These are phyloP conservation scores for Pycnonotus jocosus DNA, from an alignment of 2,113 vertebrate genomes.

Conservation along the genomic window DNA sequence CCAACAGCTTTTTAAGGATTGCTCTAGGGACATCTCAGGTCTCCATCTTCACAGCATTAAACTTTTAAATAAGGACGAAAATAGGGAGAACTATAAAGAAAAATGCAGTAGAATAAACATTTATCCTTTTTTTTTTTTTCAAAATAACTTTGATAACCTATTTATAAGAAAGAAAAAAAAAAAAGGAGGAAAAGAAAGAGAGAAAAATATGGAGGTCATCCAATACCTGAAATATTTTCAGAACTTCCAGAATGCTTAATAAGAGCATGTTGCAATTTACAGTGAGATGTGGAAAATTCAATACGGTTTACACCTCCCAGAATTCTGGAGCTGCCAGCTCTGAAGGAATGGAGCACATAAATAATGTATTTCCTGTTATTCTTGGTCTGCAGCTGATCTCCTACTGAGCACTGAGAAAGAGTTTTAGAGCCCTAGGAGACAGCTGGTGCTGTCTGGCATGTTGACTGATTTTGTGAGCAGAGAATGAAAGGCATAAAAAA, in stretches of 20 bases:
- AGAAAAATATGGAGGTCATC: background rate
- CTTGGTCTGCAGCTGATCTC: constrained; percentile 26
- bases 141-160: background rate
- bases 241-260: constrained; percentile 24
- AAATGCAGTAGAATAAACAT: background rate
- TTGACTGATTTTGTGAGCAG: constrained; percentile 26
- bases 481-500: background rate
- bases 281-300: background rate
- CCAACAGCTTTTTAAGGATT: background rate
- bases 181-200: background rate
- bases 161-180: background rate
- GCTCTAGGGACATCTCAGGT: background rate
- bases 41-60: background rate
- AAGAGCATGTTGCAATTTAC: background rate
- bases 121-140: background rate
- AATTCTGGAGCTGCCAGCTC: constrained; percentile 8
- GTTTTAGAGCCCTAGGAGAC: constrained; percentile 16
- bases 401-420: constrained; percentile 17
- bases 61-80: background rate
- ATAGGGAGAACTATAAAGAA: background rate
- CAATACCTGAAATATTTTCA: background rate
- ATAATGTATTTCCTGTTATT: constrained; percentile 48
- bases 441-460: constrained; percentile 32
- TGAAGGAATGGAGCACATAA: constrained; percentile 21
- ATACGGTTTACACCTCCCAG: background rate